phyloP scores from a whole-genome alignment of 2,113 vertebrate species.

The Arenaria interpres region DNA sequence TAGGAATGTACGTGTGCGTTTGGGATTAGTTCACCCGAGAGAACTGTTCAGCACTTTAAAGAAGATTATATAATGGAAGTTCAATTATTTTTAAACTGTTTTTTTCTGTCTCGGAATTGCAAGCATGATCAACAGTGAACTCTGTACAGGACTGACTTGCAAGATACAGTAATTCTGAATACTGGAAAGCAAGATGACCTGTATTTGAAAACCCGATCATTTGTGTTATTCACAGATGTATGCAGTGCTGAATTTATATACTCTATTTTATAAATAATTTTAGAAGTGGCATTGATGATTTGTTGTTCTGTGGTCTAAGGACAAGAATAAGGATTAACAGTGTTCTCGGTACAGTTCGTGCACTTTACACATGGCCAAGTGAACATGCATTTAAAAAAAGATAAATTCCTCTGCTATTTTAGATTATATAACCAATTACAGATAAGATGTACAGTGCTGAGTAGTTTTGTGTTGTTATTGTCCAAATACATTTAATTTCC shows the following conservation, averaged over 20 bases:
- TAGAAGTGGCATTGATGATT: background rate
- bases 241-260: background rate
- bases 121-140: background rate
- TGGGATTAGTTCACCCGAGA: background rate
- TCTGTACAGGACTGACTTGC: background rate
- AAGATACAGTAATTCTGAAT: background rate
- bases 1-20: background rate
- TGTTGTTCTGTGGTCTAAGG: background rate
- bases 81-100: background rate
- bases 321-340: background rate
- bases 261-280: background rate
- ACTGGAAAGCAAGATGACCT: background rate
- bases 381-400: background rate
- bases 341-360: background rate
- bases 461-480: background rate
- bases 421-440: background rate
- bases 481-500: background rate
- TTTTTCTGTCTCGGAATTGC: background rate
- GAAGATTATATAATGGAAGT: background rate
- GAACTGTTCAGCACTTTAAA: background rate
- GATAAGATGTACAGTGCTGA: background rate
- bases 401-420: background rate
- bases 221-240: background rate
- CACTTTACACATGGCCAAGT: background rate
- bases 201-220: background rate